A percentile compares a stretch with the other conserved stretches of the same genome.
Evolutionary conservation across 2,113 vertebrate genomes (phyloP).

Genomic region (Recurvirostra avosetta): DNA sequence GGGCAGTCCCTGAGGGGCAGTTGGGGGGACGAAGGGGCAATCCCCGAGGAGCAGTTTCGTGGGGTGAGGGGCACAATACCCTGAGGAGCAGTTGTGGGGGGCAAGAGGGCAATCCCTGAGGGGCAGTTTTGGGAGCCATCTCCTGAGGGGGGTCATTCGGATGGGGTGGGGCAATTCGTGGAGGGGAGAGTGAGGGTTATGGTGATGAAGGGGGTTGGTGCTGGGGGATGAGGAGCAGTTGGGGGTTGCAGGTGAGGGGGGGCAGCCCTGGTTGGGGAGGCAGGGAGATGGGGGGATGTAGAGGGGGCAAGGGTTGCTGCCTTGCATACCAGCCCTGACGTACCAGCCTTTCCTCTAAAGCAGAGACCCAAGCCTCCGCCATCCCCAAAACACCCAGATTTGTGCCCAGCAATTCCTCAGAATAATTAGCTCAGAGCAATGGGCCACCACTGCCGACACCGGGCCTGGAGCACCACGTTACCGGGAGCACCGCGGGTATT

Average conservation of each 20-base stretch:
- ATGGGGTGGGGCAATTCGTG: neutral
- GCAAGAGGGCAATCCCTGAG: too few relatives aligned
- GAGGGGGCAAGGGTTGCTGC: neutral
- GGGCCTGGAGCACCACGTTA: neutral
- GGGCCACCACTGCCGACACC: too few relatives aligned
- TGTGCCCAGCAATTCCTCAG: neutral
- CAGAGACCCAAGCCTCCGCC: neutral
- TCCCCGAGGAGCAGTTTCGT: too few relatives aligned
- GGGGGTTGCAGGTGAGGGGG: too few relatives aligned
- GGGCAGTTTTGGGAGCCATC: neutral
- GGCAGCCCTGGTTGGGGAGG: neutral
- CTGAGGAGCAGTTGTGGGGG: too few relatives aligned
- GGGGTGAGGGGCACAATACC: too few relatives aligned
- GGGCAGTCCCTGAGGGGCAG: too few relatives aligned
- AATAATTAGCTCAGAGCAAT: accelerated
- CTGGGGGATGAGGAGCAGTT: neutral
- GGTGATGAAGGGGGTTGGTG: neutral
- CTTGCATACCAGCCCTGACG: neutral
- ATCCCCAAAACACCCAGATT: neutral
- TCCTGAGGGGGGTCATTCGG: neutral
- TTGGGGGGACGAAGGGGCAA: too few relatives aligned
- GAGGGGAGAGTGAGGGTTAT: neutral
- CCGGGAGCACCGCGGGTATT: neutral
- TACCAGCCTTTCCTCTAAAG: neutral
- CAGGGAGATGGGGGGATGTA: too few relatives aligned